Base-by-base conservation (phyloP, 2,797 vertebrate species). In the Notoglanidium macrostoma region DNA sequence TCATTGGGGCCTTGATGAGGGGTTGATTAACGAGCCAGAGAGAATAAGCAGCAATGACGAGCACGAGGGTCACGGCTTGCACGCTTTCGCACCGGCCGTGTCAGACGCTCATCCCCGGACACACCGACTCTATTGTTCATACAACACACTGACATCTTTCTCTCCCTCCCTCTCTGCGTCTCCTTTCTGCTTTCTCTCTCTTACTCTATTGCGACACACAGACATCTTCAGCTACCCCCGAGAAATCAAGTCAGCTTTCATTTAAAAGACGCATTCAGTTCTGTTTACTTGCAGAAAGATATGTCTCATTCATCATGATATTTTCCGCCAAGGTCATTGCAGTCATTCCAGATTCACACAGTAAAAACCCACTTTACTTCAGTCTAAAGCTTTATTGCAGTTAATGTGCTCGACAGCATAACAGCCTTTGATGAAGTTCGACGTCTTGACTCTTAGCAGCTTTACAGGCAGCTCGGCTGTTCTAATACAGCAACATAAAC, bases 51-150 rank as follows among this genome's bases (percentile, higher is more conserved):
- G 72, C 19, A 84, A 35, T 57, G 51, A 80, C 29, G 2, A 29
- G 65, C 70, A 1, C 1, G 40, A 73, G 63, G 49, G 72, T 79
- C 74, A 83, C 40, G 32, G 14, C 81, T 87, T 54, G 26, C 44
- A 49, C 83, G 32, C 78, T 85, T 68, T 85, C 32, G 70, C 89
- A 87, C 82, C 85, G 78, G 82, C 84, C 76, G 87, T 85, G 78
- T 84, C 73, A 89, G 87, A 90, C 76, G 29, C 61, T 82, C 59
- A 21, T 77, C 72, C 86, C 72, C 29, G 40, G 67, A 84, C 89
- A 89, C 87, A 91, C 77, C 77, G 40, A 14, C 72, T 67, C 85
- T 79, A 88, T 91, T 90, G 89, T 90, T 86, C 81, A 63, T 55
- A 63, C 35, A 46, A 29, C 46, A 89, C 86, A 88, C 86, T 87